phyloP scores from a whole-genome alignment of 92 coral and sea anemone species.

The Epizoanthus scotinus region DNA sequence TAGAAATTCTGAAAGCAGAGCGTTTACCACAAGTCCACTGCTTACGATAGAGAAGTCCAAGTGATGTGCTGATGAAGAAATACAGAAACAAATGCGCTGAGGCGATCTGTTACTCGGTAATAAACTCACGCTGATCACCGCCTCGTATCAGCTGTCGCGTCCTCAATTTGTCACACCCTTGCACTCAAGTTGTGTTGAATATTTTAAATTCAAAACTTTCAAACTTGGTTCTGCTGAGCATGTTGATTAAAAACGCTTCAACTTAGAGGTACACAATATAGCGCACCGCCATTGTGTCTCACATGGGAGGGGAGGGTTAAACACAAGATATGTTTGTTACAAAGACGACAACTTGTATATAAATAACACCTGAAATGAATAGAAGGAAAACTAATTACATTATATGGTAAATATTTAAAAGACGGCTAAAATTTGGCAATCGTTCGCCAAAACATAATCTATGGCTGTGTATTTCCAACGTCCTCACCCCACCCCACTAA shows the following conservation, averaged over 20 bases:
- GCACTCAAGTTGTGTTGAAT: background rate
- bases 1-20: background rate
- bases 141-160: constrained; percentile 32
- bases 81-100: background rate
- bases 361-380: no score
- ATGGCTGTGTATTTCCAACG: no score
- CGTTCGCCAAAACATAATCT: no score
- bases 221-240: constrained; percentile 5
- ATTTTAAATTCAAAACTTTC: background rate
- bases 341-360: background rate
- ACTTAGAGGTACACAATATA: background rate
- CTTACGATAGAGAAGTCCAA: background rate
- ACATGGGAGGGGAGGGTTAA: constrained; percentile 1
- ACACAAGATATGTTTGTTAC: background rate
- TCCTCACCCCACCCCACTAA: background rate
- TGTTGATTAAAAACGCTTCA: background rate
- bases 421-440: no score
- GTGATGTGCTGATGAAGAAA: background rate
- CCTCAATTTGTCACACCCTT: constrained; percentile 35
- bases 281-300: background rate
- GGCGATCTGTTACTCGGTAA: constrained; percentile 31
- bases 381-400: no score
- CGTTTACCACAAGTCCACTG: background rate
- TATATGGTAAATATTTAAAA: no score
- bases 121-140: constrained; percentile 11